Conservation (phyloP, 2,888 invertebrate species). For the Synanthedon formicaeformis region DNA sequence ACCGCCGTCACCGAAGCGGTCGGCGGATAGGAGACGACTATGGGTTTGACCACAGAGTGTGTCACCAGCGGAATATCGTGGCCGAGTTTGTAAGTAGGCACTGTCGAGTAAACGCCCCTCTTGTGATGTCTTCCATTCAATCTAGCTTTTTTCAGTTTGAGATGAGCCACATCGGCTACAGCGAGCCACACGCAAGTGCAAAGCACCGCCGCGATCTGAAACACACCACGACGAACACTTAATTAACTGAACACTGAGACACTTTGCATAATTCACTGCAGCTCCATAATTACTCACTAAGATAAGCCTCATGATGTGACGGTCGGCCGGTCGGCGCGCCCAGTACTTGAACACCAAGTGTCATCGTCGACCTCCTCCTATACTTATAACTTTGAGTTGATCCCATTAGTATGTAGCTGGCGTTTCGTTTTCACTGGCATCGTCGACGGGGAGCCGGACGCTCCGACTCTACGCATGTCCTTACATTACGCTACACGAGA, state of each 20-base stretch:
- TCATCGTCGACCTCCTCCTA: constrained; percentile 33
- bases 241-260: constrained; percentile 4
- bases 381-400: constrained; percentile 58
- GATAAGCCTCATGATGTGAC: constrained; percentile 41
- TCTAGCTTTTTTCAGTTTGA: constrained; percentile 38
- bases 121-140: constrained; percentile 48
- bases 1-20: constrained; percentile 54
- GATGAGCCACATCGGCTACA: constrained; percentile 37
- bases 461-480: constrained; percentile 34
- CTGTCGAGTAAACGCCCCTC: constrained; percentile 43
- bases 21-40: constrained; percentile 59
- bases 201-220: constrained; percentile 53
- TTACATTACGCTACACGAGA: constrained; percentile 23
- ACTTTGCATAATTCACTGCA: constrained; percentile 12
- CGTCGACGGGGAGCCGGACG: constrained; percentile 34
- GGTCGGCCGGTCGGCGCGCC: constrained; percentile 46
- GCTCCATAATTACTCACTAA: constrained; percentile 35
- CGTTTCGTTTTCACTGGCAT: constrained; percentile 50
- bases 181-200: constrained; percentile 37
- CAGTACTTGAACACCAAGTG: constrained; percentile 35
- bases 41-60: constrained; percentile 57
- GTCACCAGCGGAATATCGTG: constrained; percentile 59
- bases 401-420: constrained; percentile 52
- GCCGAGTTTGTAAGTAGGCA: constrained; percentile 62
- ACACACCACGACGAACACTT: constrained; percentile 33